These are phyloP conservation scores for Ceratina japonica DNA, from an alignment of 1,140 invertebrate genomes.

Conservation along the genomic window DNA sequence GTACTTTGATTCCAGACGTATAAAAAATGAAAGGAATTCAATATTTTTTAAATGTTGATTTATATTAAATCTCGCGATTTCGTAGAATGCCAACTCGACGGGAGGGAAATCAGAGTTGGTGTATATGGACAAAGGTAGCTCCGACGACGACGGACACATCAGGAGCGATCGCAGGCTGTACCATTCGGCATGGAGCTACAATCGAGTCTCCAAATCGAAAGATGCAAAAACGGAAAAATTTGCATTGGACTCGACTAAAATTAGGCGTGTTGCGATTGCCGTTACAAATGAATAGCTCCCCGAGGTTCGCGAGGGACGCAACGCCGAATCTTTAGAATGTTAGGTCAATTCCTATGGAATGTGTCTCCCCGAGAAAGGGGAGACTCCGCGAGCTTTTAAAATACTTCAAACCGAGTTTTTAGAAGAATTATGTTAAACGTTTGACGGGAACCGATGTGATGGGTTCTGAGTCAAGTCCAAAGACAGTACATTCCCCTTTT, in stretches of 20 bases:
- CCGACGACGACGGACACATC: constrained; percentile 66
- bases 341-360: neutral
- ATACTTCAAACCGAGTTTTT: too few relatives aligned
- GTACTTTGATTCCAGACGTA: neutral
- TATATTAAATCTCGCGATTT: neutral
- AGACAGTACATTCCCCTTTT: neutral
- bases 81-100: constrained; percentile 13
- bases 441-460: too few relatives aligned
- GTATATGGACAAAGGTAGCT: constrained; percentile 68
- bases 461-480: neutral
- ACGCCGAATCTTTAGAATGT: neutral
- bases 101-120: constrained; percentile 69
- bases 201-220: neutral
- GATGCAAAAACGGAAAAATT: neutral
- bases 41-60: neutral
- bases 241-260: neutral
- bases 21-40: neutral
- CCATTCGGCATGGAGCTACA: constrained; percentile 21
- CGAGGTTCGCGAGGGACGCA: neutral
- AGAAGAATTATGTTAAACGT: too few relatives aligned
- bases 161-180: constrained; percentile 70
- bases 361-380: too few relatives aligned
- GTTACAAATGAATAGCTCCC: neutral
- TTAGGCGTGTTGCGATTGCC: neutral
- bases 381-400: neutral